phyloP scores from a whole-genome alignment of 2,113 vertebrate genomes.

The Cynocephalus volans region DNA sequence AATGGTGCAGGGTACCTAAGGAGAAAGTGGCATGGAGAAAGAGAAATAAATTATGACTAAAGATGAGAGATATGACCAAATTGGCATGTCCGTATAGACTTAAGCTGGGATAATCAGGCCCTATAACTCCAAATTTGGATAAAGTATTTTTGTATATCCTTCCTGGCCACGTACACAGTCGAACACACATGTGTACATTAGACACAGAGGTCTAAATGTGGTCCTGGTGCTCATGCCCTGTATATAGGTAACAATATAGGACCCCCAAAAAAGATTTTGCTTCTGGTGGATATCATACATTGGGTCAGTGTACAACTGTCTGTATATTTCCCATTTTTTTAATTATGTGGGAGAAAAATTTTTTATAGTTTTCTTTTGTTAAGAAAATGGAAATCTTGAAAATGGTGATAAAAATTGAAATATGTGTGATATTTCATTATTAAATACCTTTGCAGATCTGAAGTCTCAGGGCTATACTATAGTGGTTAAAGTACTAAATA shows the following conservation, averaged over 20 bases:
- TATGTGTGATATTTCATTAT: constrained; percentile 38
- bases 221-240: not conserved
- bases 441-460: constrained; percentile 64
- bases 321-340: constrained; percentile 26
- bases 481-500: constrained; percentile 62
- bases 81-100: not conserved
- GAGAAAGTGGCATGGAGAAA: not conserved
- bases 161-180: not conserved
- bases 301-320: not conserved
- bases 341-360: not conserved
- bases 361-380: constrained; percentile 65
- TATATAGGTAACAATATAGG: not conserved
- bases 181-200: not conserved
- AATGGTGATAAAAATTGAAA: constrained; percentile 64
- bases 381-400: constrained; percentile 73
- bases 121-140: not conserved
- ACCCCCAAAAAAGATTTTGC: not conserved
- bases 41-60: not conserved
- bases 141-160: not conserved
- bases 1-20: not conserved
- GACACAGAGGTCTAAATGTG: not conserved
- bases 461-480: constrained; percentile 54
- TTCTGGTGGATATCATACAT: constrained; percentile 1
- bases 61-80: not conserved
- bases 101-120: not conserved